These are phyloP conservation scores for Petrolisthes cinctipes DNA, from an alignment of 2,888 invertebrate species.

Conservation along the genomic window DNA sequence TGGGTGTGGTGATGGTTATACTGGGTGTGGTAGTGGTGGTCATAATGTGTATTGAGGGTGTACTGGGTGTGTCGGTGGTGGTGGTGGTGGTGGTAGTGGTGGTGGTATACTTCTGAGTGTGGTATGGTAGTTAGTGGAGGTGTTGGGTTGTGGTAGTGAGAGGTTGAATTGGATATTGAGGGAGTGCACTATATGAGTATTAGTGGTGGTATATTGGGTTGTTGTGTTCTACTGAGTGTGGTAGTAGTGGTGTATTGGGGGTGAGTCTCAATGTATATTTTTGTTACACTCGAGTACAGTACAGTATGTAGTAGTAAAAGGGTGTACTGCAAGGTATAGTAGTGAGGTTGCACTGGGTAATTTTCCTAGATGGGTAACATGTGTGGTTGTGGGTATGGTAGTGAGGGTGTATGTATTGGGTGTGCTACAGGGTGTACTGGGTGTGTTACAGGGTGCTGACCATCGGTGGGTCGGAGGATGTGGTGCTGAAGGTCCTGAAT, in stretches of 20 bases:
- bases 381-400: not conserved
- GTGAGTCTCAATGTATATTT: not conserved
- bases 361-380: not conserved
- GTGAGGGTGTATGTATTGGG: constrained; percentile 26
- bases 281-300: not conserved
- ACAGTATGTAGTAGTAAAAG: not conserved
- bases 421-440: constrained; percentile 33
- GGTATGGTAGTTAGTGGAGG: not conserved
- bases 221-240: not conserved
- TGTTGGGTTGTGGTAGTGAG: not conserved
- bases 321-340: not conserved
- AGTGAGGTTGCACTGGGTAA: not conserved
- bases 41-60: not conserved
- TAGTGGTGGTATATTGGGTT: not conserved
- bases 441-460: constrained; percentile 63
- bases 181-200: not conserved
- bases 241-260: not conserved
- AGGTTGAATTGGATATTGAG: not conserved
- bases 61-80: not conserved
- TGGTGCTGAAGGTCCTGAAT: constrained; percentile 64
- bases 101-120: not conserved
- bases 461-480: constrained; percentile 63
- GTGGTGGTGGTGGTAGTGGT: not conserved
- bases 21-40: not conserved
- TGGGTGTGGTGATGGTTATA: not conserved